phyloP scores from a whole-genome alignment of 1,140 invertebrate genomes.

The Alviniconcha marisindica region DNA sequence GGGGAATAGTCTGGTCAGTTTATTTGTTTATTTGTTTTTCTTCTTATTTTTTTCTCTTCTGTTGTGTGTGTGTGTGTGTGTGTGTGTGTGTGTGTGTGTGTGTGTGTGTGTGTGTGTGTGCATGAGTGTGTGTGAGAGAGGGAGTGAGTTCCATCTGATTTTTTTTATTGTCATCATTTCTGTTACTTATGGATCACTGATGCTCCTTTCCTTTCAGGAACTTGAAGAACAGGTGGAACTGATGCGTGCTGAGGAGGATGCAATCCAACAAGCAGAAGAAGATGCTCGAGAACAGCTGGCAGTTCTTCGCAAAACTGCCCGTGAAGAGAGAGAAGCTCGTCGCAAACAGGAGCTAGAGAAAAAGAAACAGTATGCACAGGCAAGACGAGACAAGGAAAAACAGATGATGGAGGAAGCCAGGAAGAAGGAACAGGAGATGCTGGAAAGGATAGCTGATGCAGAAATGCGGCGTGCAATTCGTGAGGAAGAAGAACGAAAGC shows the following conservation, averaged over 20 bases:
- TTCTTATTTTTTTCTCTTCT: no score
- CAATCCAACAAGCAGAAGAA: constrained; percentile 61
- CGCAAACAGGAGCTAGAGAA: constrained; percentile 63
- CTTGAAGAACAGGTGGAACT: constrained; percentile 62
- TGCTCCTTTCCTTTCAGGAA: no score
- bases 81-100: no score
- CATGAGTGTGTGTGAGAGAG: no score
- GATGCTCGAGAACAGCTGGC: constrained; percentile 61
- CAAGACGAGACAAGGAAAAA: constrained; percentile 58
- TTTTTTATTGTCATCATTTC: no score
- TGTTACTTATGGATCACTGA: no score
- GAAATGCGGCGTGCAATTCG: constrained; percentile 58
- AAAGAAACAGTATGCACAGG: constrained; percentile 58
- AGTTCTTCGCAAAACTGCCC: constrained; percentile 54
- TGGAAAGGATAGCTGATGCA: constrained; percentile 60
- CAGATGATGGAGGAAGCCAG: constrained; percentile 58
- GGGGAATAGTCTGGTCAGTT: no score
- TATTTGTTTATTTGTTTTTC: no score
- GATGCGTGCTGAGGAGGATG: constrained; percentile 58
- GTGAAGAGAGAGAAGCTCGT: constrained; percentile 62
- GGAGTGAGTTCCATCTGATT: no score
- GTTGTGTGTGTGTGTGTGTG: no score
- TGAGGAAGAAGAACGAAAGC: constrained; percentile 58
- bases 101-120: no score
- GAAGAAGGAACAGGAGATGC: constrained; percentile 62